phyloP scores from a whole-genome alignment of 2,113 vertebrate species.

The Origma solitaria region DNA sequence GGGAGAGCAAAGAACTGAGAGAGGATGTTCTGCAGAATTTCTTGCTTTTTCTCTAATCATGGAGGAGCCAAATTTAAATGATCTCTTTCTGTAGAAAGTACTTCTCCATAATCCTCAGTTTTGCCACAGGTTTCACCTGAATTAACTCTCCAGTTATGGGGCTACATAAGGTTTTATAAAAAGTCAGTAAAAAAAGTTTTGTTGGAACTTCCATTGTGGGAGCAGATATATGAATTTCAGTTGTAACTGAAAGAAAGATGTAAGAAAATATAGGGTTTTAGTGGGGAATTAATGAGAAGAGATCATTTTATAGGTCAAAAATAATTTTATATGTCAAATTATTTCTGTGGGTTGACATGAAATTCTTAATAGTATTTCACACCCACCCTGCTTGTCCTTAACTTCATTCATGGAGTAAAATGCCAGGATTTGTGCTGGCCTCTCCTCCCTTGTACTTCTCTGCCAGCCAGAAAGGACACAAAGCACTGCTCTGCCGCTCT shows the following conservation, averaged over 20 bases:
- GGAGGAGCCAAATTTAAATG: accelerated
- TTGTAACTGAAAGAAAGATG: background rate
- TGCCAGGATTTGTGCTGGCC: accelerated
- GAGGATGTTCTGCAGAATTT: background rate
- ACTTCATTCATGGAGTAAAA: background rate
- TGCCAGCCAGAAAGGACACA: background rate
- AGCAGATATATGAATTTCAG: background rate
- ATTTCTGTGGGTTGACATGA: background rate
- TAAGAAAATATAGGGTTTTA: background rate
- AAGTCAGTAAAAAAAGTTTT: background rate
- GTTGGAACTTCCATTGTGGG: background rate
- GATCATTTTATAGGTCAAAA: background rate
- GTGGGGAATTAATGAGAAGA: background rate
- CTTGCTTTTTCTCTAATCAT: background rate
- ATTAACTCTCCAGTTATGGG: background rate
- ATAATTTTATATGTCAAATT: background rate
- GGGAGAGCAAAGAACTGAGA: background rate
- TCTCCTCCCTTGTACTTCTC: background rate
- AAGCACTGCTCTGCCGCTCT: background rate
- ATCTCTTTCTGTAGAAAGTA: background rate
- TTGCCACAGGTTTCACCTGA: background rate
- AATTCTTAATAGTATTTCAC: background rate
- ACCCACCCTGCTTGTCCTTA: background rate
- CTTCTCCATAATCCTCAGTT: background rate
- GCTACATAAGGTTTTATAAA: background rate